Evolutionary conservation across 2,888 invertebrate genomes (phyloP), one percentile per base, ranked within the genome.

Genomic region (Calameuta filiformis): DNA sequence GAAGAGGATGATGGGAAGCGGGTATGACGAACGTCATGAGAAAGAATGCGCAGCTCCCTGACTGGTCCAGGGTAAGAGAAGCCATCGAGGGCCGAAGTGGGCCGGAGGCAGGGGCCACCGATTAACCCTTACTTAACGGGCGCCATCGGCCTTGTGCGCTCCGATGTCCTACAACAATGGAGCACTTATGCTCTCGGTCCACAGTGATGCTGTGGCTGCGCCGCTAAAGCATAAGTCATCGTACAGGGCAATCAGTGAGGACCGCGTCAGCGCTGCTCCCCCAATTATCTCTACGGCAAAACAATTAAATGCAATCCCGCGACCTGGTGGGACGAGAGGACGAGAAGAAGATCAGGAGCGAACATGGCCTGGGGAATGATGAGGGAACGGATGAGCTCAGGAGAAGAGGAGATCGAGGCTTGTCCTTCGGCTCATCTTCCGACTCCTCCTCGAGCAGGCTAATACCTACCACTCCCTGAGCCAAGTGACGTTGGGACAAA

Each of bases 181-280:
- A 83, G 86, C 90, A 89, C 90, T 90, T 89, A 88, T 85, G 85
- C 83, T 80, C 76, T 79, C 77, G 78, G 77, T 73, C 79, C 74
- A 33, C 40, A 40, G 40, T 40, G 40, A 40, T 40, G 40, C 40
- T 40, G 40, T 40, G 40, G 40, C 12, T 74, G 82, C 73, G 82
- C 81, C 81, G 83, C 84, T 85, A 88, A 87, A 83, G 83, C 85
- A 84, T 85, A 84, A 89, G 89, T 89, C 89, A 89, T 89, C 87
- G 81, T 85, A 87, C 86, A 85, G 84, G 85, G 81, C 85, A 85
- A 88, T 87, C 87, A 85, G 79, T 81, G 79, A 81, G 78, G 84
- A 75, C 81, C 68, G 69, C 35, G 77, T 77, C 77, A 76, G 73
- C 81, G 31, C 78, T 80, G 82, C 83, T 83, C 81, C 82, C 80